Evolutionary conservation across 2,797 vertebrate genomes (phyloP).

Genomic region (Chaetodon trifasciatus): DNA sequence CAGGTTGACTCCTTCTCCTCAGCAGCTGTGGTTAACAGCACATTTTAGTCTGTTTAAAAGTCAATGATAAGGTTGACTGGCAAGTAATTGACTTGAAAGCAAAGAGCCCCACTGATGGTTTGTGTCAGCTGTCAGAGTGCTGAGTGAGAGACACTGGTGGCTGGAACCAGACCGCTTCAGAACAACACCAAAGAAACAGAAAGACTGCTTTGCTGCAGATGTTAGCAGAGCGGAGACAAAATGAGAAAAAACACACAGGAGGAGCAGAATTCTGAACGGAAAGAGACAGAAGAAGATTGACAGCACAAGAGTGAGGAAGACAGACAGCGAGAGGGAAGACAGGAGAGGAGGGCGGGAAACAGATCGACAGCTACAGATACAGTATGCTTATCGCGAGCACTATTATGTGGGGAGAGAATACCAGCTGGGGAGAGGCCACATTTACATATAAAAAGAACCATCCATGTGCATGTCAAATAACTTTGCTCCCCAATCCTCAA

Average conservation of each 20-base stretch:
- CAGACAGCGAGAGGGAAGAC: not conserved
- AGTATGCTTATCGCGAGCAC: constrained; percentile 27
- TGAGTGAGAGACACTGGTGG: not conserved
- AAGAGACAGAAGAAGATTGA: constrained; percentile 20
- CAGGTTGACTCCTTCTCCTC: not conserved
- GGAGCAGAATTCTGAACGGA: constrained; percentile 11
- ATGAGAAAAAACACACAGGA: constrained; percentile 6
- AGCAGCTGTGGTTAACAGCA: constrained; percentile 22
- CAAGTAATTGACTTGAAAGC: constrained; percentile 14
- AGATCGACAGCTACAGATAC: constrained; percentile 35
- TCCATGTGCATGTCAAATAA: constrained; percentile 42
- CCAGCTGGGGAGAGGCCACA: not conserved
- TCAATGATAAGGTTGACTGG: constrained; percentile 24
- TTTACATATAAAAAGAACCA: constrained; percentile 72
- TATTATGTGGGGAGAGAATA: constrained; percentile 16
- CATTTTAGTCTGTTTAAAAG: constrained; percentile 24
- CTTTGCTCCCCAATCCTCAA: constrained; percentile 12
- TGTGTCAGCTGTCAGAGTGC: constrained; percentile 23
- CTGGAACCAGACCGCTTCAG: constrained; percentile 3
- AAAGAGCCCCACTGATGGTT: constrained; percentile 11
- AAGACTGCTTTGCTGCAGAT: constrained; percentile 31
- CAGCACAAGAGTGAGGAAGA: not conserved
- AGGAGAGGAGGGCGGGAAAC: constrained; percentile 7
- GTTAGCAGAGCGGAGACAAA: constrained; percentile 11
- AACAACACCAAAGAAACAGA: constrained; percentile 5